Evolutionary conservation across 2,113 vertebrate genomes (phyloP), one percentile per base, ranked within the genome.

Genomic region (Melanotaenia duboulayi): DNA sequence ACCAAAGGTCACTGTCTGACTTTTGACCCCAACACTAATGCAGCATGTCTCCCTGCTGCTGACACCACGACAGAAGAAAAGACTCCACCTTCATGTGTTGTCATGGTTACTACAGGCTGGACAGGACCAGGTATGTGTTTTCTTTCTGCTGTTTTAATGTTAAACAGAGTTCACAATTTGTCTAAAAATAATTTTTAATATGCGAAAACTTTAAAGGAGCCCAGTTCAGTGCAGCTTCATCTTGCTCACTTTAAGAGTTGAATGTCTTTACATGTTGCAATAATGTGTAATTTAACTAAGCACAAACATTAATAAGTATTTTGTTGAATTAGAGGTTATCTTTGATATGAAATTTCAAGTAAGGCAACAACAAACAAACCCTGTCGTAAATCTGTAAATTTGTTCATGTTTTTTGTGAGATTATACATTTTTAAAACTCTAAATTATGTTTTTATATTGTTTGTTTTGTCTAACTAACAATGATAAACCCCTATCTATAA

Each of bases 51-150:
- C 40, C 95, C 96, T 0, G 23, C 71, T 1, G 64, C 73, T 0
- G 91, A 93, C 63, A 67, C 77, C 11, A 80, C 76, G 7, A 13
- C 78, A 4, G 82, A 77, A 22, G 76, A 67, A 23, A 86, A 23
- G 25, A 25, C 51, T 17, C 90, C 90, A 0, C 84, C 90, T 0
- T 92, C 94, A 19, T 97, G 96, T 71, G 89, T 96, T 71, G 95
- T 95, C 86, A 95, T 94, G 0, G 95, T 96, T 78, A 96, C 96
- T 48, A 92, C 95, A 0, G 94, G 95, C 49, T 96, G 95, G 96
- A 92, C 88, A 23, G 93, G 95, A 68, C 90, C 95, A 86, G 96
- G 96, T 97, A 74, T 7, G 81, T 37, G 24, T 19, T 35, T 23
- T 40, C 28, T 50, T 12, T 56, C 7, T 9, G 17, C 13, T 28